These are phyloP conservation scores for Liposcelis brunnea DNA, from an alignment of 2,888 invertebrate genomes.

Conservation along the genomic window DNA sequence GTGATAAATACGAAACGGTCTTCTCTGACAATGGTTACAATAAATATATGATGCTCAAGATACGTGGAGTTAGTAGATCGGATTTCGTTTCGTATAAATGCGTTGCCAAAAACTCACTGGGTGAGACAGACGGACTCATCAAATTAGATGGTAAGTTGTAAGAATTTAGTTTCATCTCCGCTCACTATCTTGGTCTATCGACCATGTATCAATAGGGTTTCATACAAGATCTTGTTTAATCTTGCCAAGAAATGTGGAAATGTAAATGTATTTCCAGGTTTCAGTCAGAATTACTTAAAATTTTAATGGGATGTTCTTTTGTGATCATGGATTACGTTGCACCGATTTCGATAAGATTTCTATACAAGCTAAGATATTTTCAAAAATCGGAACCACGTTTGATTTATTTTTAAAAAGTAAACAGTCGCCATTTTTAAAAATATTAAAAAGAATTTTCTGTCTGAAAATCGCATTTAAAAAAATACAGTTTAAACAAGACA, in stretches of 20 bases:
- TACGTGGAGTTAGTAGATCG: conserved; percentile 54
- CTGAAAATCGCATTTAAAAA: background rate
- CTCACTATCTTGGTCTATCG: too few species aligned
- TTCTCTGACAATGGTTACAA: conserved; percentile 73
- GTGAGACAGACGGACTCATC: conserved; percentile 78
- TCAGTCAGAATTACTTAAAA: too few species aligned
- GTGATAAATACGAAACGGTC: conserved; percentile 69
- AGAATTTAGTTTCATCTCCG: too few species aligned
- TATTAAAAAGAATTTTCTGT: background rate
- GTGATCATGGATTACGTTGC: too few species aligned
- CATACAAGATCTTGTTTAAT: too few species aligned
- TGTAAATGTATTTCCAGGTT: too few species aligned
- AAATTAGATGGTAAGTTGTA: conserved; percentile 60
- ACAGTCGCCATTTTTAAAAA: background rate
- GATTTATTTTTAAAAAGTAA: too few species aligned
- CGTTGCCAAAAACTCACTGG: conserved; percentile 79
- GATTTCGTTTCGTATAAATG: conserved; percentile 83
- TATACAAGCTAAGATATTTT: too few species aligned
- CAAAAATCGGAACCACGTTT: background rate
- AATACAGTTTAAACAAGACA: background rate
- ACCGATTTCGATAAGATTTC: too few species aligned
- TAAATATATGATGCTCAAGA: conserved; percentile 80
- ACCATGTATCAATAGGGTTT: too few species aligned
- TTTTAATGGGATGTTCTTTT: too few species aligned
- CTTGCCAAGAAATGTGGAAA: too few species aligned